phyloP scores from a whole-genome alignment of 2,113 vertebrate species.

The Eulemur macaco region DNA sequence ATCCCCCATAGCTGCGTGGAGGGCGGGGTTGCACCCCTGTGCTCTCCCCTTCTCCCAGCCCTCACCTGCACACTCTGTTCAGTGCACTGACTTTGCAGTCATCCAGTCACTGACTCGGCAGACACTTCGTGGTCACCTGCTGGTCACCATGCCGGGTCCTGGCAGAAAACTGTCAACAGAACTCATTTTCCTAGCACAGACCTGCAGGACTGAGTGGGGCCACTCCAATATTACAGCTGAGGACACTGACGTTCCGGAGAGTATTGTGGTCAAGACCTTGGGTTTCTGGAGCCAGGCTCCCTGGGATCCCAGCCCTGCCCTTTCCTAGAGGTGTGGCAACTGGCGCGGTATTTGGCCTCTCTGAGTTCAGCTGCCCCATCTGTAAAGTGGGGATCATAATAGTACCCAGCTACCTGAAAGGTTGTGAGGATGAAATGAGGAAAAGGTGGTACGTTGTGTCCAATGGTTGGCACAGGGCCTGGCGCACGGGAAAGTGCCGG shows the following conservation, averaged over 20 bases:
- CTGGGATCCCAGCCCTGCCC: neutral
- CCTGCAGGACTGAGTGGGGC: neutral
- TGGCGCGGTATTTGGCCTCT: rapidly evolving
- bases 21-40: no score
- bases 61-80: no score
- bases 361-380: neutral
- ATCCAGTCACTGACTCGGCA: neutral
- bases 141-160: neutral
- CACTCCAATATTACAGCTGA: rapidly evolving
- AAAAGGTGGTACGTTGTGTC: rapidly evolving
- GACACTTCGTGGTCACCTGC: neutral
- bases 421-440: neutral
- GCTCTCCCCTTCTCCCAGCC: neutral
- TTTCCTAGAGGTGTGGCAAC: rapidly evolving
- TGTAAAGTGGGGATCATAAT: neutral
- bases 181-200: neutral
- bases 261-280: neutral
- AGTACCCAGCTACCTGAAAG: neutral
- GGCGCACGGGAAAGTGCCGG: rapidly evolving
- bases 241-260: no score
- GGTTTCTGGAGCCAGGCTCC: neutral
- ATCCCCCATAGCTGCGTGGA: neutral
- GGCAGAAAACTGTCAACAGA: neutral
- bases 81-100: neutral
- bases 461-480: no score